Evolutionary conservation across 2,797 vertebrate species (phyloP), one percentile per base, ranked within the genome.

Genomic region (Tapirus indicus): DNA sequence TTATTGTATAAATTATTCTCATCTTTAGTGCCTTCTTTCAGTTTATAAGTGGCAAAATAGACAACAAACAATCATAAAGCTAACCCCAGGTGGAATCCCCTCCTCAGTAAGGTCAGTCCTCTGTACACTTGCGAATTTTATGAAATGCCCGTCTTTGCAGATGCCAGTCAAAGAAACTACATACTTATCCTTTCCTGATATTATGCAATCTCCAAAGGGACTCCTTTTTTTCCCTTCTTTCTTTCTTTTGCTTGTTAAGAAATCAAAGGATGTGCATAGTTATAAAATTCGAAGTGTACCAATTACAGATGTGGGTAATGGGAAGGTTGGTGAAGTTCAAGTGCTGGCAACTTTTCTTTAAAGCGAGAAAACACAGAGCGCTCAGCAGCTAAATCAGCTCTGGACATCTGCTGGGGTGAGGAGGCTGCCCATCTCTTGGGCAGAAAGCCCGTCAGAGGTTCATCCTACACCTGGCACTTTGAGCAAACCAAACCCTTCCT

Each of bases 11-110:
- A 99, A 99, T 99, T 99, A 99, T 98, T 99, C 98, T 99, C 98
- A 99, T 99, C 99, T 99, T 99, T 99, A 99, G 98, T 99, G 99
- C 99, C 99, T 99, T 99, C 99, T 99, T 98, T 99, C 98, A 98
- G 98, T 89, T 95, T 99, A 99, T 99, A 99, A 99, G 99, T 99
- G 99, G 99, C 99, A 99, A 99, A 99, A 99, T 99, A 99, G 98
- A 98, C 98, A 98, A 98, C 98, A 97, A 97, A 98, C 98, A 98
- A 98, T 97, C 96, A 97, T 98, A 98, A 98, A 98, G 98, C 98
- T 99, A 98, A 98, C 96, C 97, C 97, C 98, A 98, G 98, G 98
- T 98, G 98, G 98, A 98, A 97, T 95, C 97, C 98, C 97, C 98
- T 98, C 98, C 97, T 98, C 97, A 96, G 95, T 96, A 64, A 98